Evolutionary conservation across 2,888 invertebrate genomes (phyloP).

Genomic region (Loripinus fragilis): DNA sequence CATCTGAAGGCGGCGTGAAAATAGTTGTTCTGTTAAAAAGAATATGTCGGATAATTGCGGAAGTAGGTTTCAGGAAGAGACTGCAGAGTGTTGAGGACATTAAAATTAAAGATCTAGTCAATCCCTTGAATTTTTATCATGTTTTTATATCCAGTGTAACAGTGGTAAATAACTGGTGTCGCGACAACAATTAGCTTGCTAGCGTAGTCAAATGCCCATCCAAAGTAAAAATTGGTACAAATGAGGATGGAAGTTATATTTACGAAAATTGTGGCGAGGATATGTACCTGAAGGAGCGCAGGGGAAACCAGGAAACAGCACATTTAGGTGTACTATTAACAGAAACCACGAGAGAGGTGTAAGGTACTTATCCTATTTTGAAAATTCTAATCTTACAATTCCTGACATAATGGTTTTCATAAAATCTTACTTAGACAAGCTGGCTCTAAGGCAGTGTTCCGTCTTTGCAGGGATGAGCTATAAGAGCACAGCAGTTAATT

Average conservation of each 20-base stretch:
- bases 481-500: background rate
- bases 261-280: background rate
- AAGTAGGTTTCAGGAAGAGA: background rate
- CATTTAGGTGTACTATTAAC: background rate
- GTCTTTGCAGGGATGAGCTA: background rate
- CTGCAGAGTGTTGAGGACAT: background rate
- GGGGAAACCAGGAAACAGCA: background rate
- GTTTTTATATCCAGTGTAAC: background rate
- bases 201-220: background rate
- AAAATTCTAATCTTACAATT: background rate
- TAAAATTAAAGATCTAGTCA: background rate
- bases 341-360: background rate
- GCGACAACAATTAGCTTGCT: no score
- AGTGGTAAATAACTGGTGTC: background rate
- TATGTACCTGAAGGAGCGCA: background rate
- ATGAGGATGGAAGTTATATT: background rate
- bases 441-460: background rate
- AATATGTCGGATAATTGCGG: no score
- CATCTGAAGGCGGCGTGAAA: no score
- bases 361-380: background rate
- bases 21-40: no score
- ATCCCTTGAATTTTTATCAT: background rate
- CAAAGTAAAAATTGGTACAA: background rate
- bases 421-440: background rate
- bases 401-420: constrained; percentile 5